Percentiles rank a stretch among this genome's conserved stretches.
phyloP scores from a whole-genome alignment of 2,113 vertebrate genomes.

The Dromaius novaehollandiae region DNA sequence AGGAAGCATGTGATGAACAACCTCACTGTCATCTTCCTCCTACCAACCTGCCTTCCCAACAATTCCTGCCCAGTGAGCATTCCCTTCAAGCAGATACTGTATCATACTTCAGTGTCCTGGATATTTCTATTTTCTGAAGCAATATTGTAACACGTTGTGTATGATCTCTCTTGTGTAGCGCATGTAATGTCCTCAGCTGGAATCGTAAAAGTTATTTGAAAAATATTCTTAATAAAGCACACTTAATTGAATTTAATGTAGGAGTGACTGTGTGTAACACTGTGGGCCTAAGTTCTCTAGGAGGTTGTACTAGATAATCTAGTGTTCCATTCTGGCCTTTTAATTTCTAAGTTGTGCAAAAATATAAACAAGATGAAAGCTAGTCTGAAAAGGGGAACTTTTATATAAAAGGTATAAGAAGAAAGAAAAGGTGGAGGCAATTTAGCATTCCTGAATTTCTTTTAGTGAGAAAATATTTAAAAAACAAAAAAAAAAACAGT shows the following conservation, averaged over 20 bases:
- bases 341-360: neutral
- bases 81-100: neutral
- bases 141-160: neutral
- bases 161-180: neutral
- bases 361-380: neutral
- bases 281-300: neutral
- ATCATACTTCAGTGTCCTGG: neutral
- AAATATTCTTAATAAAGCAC: neutral
- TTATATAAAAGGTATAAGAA: neutral
- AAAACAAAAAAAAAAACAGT: neutral
- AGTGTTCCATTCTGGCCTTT: neutral
- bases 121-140: neutral
- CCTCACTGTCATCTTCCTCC: neutral
- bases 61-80: neutral
- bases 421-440: neutral
- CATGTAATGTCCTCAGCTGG: neutral
- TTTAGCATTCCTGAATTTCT: neutral
- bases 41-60: neutral
- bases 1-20: neutral
- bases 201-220: neutral
- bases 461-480: neutral
- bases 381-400: neutral
- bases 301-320: neutral
- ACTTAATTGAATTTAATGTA: neutral
- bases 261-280: neutral